These are phyloP conservation scores for Rhyacichthys aspro DNA, from an alignment of 2,797 vertebrate species.

Conservation along the genomic window DNA sequence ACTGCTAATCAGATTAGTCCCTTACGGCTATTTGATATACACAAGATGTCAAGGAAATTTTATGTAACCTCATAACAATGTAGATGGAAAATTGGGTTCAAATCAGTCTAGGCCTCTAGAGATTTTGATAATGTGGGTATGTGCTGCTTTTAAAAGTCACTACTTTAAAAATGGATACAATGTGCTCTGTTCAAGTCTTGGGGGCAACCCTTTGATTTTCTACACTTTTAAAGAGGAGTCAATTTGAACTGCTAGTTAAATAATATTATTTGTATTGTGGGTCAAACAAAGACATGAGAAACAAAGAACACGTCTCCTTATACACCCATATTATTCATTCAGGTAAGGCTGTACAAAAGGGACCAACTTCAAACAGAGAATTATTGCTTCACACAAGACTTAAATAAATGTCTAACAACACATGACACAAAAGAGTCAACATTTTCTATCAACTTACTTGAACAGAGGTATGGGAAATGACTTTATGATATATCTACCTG, in stretches of 20 bases:
- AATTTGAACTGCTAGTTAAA: conserved; percentile 5
- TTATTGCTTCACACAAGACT: no score
- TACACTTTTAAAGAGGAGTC: conserved; percentile 1
- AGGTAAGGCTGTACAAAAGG: no score
- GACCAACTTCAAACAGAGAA: no score
- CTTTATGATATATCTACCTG: no score
- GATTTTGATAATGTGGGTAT: background rate
- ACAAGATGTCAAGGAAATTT: background rate
- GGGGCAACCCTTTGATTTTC: background rate
- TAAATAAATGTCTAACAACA: no score
- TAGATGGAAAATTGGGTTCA: background rate
- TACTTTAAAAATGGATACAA: background rate
- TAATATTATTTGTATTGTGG: conserved; percentile 16
- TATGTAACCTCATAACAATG: background rate
- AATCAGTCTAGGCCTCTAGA: background rate
- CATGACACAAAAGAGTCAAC: no score
- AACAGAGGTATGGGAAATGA: no score
- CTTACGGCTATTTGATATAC: conserved; percentile 1
- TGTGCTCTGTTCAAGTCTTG: no score
- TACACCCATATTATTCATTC: background rate
- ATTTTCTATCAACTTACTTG: no score
- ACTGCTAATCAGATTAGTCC: conserved; percentile 15
- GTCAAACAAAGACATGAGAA: conserved; percentile 24
- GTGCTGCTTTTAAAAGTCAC: background rate
- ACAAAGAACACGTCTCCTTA: conserved; percentile 30